phyloP scores from a whole-genome alignment of 2,113 vertebrate species.

The Anoura caudifer region DNA sequence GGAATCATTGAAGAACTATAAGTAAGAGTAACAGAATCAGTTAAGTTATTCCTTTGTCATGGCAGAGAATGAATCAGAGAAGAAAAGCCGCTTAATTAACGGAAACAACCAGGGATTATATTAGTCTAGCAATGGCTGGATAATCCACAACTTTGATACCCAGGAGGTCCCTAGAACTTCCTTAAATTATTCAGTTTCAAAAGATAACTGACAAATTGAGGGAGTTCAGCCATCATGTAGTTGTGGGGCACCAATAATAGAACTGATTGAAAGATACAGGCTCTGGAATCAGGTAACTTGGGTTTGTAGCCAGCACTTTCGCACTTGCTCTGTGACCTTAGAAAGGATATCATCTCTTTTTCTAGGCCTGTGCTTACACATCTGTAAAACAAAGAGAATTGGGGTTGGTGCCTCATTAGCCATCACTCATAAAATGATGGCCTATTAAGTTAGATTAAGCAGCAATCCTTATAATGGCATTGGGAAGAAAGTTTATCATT shows the following conservation, averaged over 20 bases:
- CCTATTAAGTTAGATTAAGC: background rate
- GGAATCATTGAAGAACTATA: background rate
- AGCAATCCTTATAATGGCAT: background rate
- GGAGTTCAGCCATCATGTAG: fast-evolving
- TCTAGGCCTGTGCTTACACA: background rate
- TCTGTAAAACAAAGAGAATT: background rate
- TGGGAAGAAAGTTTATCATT: background rate
- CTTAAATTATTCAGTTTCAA: background rate
- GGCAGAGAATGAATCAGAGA: background rate
- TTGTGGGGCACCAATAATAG: background rate
- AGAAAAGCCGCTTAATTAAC: background rate
- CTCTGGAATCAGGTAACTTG: background rate
- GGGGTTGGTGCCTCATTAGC: background rate
- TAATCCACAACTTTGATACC: background rate
- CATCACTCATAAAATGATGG: background rate
- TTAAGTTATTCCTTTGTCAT: background rate
- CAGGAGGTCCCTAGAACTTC: background rate
- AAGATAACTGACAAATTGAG: background rate
- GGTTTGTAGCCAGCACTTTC: background rate
- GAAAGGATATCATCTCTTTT: background rate
- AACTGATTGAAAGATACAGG: background rate
- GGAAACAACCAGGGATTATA: background rate
- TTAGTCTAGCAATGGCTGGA: background rate
- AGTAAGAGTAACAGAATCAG: background rate
- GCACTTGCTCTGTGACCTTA: background rate